Conservation (phyloP, 2,888 invertebrate species). For the Machimus rusticus region DNA sequence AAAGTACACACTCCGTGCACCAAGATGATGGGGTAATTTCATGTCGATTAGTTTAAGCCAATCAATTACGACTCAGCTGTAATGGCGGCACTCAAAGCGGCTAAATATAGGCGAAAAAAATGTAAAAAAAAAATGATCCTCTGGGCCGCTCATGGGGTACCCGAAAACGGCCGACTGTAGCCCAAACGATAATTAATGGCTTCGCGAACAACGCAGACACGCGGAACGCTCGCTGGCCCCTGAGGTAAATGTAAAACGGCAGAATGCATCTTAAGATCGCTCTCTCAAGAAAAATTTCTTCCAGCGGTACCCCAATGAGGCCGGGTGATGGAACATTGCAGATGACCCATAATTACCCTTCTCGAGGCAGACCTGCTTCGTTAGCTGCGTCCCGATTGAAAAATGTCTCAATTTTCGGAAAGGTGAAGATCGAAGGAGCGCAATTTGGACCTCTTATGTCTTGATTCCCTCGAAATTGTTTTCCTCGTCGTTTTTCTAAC, state of each 20-base stretch:
- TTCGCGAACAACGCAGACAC: slow-evolving; percentile 38
- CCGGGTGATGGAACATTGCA: slow-evolving; percentile 8
- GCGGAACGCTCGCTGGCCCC: slow-evolving; percentile 21
- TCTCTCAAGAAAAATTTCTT: neutral
- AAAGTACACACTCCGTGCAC: slow-evolving; percentile 38
- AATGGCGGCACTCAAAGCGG: slow-evolving; percentile 14
- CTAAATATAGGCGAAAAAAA: neutral
- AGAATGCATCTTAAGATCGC: neutral
- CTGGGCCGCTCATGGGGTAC: neutral
- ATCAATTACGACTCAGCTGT: slow-evolving; percentile 42
- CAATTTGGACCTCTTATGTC: slow-evolving; percentile 18
- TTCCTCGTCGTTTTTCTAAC: slow-evolving; percentile 16
- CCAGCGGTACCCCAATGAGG: neutral
- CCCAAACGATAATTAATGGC: slow-evolving; percentile 33
- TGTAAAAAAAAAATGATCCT: neutral
- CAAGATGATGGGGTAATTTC: slow-evolving; percentile 47
- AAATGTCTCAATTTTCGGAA: slow-evolving; percentile 46
- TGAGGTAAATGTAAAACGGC: neutral
- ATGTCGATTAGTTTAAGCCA: slow-evolving; percentile 47
- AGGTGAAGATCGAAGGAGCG: neutral
- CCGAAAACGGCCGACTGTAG: neutral
- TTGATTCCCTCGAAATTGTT: slow-evolving; percentile 20
- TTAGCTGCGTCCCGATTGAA: slow-evolving; percentile 42
- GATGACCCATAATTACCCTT: slow-evolving; percentile 44
- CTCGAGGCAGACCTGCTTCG: slow-evolving; percentile 39